Evolutionary conservation across 2,888 invertebrate genomes (phyloP), one percentile per base, ranked within the genome.

Genomic region (Prenolepis imparis): DNA sequence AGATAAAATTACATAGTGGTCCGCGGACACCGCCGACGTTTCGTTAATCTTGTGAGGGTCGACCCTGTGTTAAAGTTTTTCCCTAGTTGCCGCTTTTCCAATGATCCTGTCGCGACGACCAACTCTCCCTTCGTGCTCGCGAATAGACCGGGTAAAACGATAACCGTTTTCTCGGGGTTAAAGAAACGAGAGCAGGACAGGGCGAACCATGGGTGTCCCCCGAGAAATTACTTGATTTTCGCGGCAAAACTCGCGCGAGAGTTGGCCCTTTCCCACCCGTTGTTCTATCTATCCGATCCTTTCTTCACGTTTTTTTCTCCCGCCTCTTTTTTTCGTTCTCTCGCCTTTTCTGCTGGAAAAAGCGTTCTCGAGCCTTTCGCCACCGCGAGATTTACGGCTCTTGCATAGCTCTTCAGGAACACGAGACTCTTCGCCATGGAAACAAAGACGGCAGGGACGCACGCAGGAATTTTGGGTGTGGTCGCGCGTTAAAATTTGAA

Each of bases 181-280:
- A 18, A 52, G 21, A 21, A 44, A 32, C 57, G 18, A 21, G 72
- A 52, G 57, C 55, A 70, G 28, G 12, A 68, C 32, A 61, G 24
- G 36, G 41, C 39, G 55, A 83, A 21, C 24, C 39, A 11, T 52
- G 39, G 66, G 4, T 64, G 44, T 81, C 66, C 88, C 87, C 36
- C n/a, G 89, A 87, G 89, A 87, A 90, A 89, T 88, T 86, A 85
- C 90, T 57, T 80, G 59, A 86, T 85, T 82, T 81, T 75, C 81
- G 28, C 74, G 84, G 82, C 77, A 41, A 48, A 67, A 28, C 28
- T 75, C 41, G 28, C 28, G 21, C 52, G 28, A 55, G 18, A 44
- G 32, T 55, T 61, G 63, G 36, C 28, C 63, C 18, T 63, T 82
- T 52, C 0, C 44, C 55, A 18, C 61, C 61, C 61, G 18, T 52